Evolutionary conservation across 2,888 invertebrate species (phyloP).

Genomic region (Dynastes maya): DNA sequence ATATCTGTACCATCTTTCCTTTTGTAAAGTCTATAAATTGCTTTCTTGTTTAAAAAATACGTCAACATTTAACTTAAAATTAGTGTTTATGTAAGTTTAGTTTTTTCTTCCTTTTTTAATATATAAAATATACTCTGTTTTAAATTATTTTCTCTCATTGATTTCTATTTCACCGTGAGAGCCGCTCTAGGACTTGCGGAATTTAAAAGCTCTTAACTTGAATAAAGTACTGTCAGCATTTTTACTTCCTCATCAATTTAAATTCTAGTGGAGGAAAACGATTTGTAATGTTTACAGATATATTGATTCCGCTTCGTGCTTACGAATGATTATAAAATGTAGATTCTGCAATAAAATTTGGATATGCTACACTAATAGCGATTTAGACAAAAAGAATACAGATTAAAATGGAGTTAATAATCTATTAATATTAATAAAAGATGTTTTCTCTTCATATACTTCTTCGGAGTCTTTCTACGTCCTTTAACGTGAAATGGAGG

Average conservation of each 20-base stretch:
- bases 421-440: constrained; percentile 10
- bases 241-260: constrained; percentile 46
- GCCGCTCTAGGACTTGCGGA: not conserved
- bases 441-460: not conserved
- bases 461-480: not conserved
- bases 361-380: not conserved
- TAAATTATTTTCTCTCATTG: constrained; percentile 33
- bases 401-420: constrained; percentile 1
- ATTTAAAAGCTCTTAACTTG: constrained; percentile 42
- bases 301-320: constrained; percentile 20
- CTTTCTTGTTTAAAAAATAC: constrained; percentile 56
- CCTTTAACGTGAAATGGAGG: not conserved
- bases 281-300: constrained; percentile 39
- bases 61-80: constrained; percentile 45
- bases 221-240: constrained; percentile 35
- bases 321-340: constrained; percentile 7
- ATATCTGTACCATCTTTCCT: constrained; percentile 58
- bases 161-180: constrained; percentile 8
- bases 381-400: not conserved
- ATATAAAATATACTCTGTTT: not conserved
- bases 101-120: not conserved
- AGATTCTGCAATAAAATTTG: constrained; percentile 8
- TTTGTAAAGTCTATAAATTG: constrained; percentile 60
- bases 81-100: constrained; percentile 13
- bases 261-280: constrained; percentile 40